phyloP scores from a whole-genome alignment of 2,797 vertebrate species.

The Apodemus agrarius region DNA sequence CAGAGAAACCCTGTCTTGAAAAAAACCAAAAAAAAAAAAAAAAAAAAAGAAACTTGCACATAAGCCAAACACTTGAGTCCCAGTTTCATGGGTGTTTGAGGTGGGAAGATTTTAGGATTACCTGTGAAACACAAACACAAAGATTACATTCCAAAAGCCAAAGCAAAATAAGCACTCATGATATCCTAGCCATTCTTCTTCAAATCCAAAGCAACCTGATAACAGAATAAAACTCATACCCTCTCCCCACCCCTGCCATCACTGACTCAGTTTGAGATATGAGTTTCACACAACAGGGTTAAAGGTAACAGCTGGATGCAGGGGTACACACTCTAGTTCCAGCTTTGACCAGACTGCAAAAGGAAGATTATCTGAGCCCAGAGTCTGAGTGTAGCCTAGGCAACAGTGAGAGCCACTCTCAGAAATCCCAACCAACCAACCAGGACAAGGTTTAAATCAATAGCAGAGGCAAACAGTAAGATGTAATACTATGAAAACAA shows the following conservation, averaged over 20 bases:
- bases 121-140: not conserved
- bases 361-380: not conserved
- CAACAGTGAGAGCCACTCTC: not conserved
- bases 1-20: too few species aligned
- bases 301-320: not conserved
- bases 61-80: not conserved
- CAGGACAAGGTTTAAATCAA: not conserved
- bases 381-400: not conserved
- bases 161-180: not conserved
- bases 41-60: not conserved
- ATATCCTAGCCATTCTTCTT: not conserved
- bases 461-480: not conserved
- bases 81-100: not conserved
- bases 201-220: not conserved
- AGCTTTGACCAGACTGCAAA: not conserved
- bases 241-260: rapidly evolving
- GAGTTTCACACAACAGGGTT: not conserved
- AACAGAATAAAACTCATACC: not conserved
- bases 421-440: not conserved
- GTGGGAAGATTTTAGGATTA: not conserved
- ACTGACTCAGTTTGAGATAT: not conserved
- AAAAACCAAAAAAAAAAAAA: too few species aligned
- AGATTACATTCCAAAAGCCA: not conserved
- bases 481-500: not conserved
- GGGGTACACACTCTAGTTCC: not conserved